Evolutionary conservation across 2,113 vertebrate species (phyloP).

Genomic region (Diadophis punctatus): DNA sequence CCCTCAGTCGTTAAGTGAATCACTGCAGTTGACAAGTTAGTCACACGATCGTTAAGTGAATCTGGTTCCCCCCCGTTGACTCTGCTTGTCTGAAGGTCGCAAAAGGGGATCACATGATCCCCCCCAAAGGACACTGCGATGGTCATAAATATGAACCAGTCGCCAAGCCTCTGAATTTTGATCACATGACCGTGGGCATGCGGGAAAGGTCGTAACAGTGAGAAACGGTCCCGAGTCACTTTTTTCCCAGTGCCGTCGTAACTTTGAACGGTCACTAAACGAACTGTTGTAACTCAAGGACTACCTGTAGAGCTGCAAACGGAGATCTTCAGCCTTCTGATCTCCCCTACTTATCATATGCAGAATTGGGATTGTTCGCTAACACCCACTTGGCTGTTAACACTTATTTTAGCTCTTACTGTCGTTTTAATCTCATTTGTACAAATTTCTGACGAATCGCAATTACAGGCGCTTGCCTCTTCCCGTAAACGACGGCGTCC

Average conservation of each 20-base stretch:
- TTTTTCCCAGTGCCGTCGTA: background rate
- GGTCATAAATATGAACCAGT: background rate
- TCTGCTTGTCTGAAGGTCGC: background rate
- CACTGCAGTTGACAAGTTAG: accelerated
- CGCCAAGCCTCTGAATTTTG: background rate
- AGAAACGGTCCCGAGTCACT: background rate
- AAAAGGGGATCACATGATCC: background rate
- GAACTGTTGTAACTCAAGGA: background rate
- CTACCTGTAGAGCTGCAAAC: too few relatives aligned
- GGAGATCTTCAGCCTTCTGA: too few relatives aligned
- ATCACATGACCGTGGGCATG: background rate
- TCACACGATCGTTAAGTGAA: background rate
- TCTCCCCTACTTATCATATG: background rate
- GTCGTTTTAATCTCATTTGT: too few relatives aligned
- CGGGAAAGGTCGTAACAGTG: background rate
- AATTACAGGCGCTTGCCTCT: background rate
- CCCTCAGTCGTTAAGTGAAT: background rate
- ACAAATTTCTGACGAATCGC: background rate
- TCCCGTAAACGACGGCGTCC: background rate
- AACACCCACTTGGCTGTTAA: background rate
- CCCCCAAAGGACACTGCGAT: too few relatives aligned
- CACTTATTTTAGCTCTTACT: too few relatives aligned
- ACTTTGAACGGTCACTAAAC: background rate
- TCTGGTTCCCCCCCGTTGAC: background rate
- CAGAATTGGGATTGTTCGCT: background rate